Evolutionary conservation across 2,797 vertebrate species (phyloP).

Genomic region (Alectoris magna): DNA sequence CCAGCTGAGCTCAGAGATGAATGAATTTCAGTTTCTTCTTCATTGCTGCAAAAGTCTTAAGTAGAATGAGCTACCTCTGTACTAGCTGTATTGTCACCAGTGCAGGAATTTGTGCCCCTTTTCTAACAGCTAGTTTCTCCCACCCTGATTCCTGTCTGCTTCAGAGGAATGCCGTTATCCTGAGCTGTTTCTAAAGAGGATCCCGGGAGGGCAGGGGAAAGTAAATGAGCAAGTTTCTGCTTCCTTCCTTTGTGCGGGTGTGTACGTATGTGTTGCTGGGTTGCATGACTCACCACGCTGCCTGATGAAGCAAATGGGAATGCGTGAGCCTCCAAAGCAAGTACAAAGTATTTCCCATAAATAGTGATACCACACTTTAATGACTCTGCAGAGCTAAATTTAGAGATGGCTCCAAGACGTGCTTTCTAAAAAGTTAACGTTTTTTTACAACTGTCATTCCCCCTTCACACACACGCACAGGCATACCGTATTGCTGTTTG

Average conservation of each 20-base stretch:
- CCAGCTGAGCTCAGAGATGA: not conserved
- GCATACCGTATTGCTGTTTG: not conserved
- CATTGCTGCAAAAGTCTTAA: not conserved
- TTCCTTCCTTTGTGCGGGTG: not conserved
- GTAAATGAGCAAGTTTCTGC: slow-evolving; percentile 36
- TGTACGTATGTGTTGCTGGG: slow-evolving; percentile 18
- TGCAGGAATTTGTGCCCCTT: not conserved
- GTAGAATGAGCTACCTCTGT: too few species aligned
- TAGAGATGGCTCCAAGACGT: slow-evolving; percentile 13
- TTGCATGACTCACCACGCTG: slow-evolving; percentile 36
- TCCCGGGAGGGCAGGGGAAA: slow-evolving; percentile 14
- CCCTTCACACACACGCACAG: not conserved
- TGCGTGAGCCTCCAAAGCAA: not conserved
- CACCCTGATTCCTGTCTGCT: not conserved
- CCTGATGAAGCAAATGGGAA: slow-evolving; percentile 13
- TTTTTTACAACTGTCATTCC: not conserved
- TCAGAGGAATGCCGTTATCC: not conserved
- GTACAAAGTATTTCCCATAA: slow-evolving; percentile 45
- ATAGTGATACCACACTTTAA: slow-evolving; percentile 9
- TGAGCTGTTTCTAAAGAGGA: not conserved
- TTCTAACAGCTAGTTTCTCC: not conserved
- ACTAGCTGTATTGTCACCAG: not conserved
- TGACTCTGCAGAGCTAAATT: slow-evolving; percentile 32
- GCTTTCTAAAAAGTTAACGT: not conserved
- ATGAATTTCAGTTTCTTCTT: not conserved